Evolutionary conservation across 1,140 invertebrate species (phyloP).

Genomic region (Drosophila arizonae): DNA sequence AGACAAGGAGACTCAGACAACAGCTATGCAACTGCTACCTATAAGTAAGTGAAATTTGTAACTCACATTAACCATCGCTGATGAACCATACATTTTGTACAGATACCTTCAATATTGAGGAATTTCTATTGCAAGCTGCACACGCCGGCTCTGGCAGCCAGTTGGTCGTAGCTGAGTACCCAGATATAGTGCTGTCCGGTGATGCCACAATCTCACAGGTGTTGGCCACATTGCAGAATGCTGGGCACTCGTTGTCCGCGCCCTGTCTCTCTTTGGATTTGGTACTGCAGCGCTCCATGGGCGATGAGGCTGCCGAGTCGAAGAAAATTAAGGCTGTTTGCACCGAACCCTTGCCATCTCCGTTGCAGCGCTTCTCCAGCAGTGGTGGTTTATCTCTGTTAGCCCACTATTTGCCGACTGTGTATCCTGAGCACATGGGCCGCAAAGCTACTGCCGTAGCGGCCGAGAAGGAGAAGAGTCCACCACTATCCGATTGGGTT

Average conservation of each 20-base stretch:
- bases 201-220: conserved; percentile 87
- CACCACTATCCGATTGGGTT: conserved; percentile 89
- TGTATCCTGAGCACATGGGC: conserved; percentile 88
- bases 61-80: neutral
- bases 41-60: conserved; percentile 45
- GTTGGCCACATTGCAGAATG: conserved; percentile 84
- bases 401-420: conserved; percentile 92
- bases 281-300: conserved; percentile 39
- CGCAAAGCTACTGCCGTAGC: conserved; percentile 81
- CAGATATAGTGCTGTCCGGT: conserved; percentile 84
- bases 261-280: conserved; percentile 84
- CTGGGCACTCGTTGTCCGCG: conserved; percentile 84
- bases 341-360: conserved; percentile 77
- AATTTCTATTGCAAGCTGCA: conserved; percentile 63
- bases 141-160: conserved; percentile 55
- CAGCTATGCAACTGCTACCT: conserved; percentile 44
- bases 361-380: conserved; percentile 92
- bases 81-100: neutral
- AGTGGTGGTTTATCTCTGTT: conserved; percentile 93
- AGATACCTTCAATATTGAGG: conserved; percentile 74
- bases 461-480: conserved; percentile 84
- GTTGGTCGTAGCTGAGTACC: conserved; percentile 82
- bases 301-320: conserved; percentile 45
- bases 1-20: conserved; percentile 71
- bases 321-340: conserved; percentile 63